Base-by-base conservation (phyloP, 2,888 invertebrate genomes). In the Cyrtodaria siliqua region DNA sequence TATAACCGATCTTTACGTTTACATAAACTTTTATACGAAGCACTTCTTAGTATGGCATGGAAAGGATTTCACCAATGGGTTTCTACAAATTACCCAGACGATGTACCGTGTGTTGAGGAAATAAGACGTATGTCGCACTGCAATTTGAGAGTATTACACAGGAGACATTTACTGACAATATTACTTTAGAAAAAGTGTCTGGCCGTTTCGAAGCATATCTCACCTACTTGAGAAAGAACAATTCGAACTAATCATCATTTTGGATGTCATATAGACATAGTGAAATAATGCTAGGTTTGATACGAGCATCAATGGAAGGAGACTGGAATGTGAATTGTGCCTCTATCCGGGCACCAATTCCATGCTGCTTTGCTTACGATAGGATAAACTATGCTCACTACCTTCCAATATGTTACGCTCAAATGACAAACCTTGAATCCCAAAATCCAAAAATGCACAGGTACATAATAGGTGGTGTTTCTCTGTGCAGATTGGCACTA, bases 221-320 rank as follows among this genome's bases (percentile, higher is more conserved):
- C 40, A 2, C 27, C 26, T 64, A 12, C 16, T 56, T 49, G 20
- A n/a, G 23, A 47, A 6, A 20, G 14, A 18, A 55, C 23, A 66
- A 76, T 38, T 74, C 71, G 29, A 40, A 33, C 1, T 63, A 81
- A 9, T 62, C 76, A 16, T 27, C 60, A 12, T 81, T 73, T 49
- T 85, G 85, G 83, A 75, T 77, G 66, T 77, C 83, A 2, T 85
- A 80, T 42, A 47, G 82, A 16, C 82, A 89, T 49, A 84, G 88
- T 78, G 82, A 80, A 52, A 38, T 79, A 23, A 49, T 84, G 12
- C 66, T 86, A 50, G 60, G 62, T 6, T 53, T 81, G 8, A 27
- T 82, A 2, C 60, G 79, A 20, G 77, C 79, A 2, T 62, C 76
- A 4, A 52, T 76, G 12, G 82, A 82, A 44, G 85, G 78, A 1